Percentiles rank a stretch among this genome's conserved stretches.
Conservation (phyloP, 2,797 vertebrate genomes). For the Macropus fuliginosus region DNA sequence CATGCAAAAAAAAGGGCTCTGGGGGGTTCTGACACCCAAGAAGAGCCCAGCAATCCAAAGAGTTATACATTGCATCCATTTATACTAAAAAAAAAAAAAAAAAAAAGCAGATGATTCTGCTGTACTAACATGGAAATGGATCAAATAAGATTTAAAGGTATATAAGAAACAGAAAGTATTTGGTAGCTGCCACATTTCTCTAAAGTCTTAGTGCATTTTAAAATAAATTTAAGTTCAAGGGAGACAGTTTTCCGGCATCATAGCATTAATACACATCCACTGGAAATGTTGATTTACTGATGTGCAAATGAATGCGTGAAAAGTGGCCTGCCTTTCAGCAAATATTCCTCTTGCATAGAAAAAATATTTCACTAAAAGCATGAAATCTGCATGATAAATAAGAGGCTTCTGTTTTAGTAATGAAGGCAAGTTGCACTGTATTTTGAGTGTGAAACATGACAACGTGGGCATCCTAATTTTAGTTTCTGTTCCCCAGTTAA, state of each 20-base stretch:
- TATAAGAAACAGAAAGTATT: slow-evolving; percentile 2
- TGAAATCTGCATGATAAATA: slow-evolving; percentile 21
- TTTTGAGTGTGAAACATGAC: neutral
- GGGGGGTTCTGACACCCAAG: neutral
- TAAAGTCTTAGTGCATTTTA: slow-evolving; percentile 30
- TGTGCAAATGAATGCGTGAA: neutral
- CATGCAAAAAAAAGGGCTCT: neutral
- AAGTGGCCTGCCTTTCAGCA: slow-evolving; percentile 1
- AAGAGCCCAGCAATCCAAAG: neutral
- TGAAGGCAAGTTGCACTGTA: neutral
- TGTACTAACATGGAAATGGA: neutral
- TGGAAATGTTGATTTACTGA: slow-evolving; percentile 27
- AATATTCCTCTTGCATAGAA: slow-evolving; percentile 30
- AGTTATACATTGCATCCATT: neutral
- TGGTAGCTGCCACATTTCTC: neutral
- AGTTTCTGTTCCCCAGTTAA: slow-evolving; percentile 23
- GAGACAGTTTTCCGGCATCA: slow-evolving; percentile 9
- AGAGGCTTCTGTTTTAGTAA: slow-evolving; percentile 15
- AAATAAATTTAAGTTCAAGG: neutral
- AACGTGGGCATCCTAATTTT: slow-evolving; percentile 43
- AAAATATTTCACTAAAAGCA: slow-evolving; percentile 37
- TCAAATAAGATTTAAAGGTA: neutral
- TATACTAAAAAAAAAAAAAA: slow-evolving; percentile 29
- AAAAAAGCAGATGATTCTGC: neutral
- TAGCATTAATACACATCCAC: neutral